Evolutionary conservation across 2,888 invertebrate genomes (phyloP).

Genomic region (Chromoteleia sp.): DNA sequence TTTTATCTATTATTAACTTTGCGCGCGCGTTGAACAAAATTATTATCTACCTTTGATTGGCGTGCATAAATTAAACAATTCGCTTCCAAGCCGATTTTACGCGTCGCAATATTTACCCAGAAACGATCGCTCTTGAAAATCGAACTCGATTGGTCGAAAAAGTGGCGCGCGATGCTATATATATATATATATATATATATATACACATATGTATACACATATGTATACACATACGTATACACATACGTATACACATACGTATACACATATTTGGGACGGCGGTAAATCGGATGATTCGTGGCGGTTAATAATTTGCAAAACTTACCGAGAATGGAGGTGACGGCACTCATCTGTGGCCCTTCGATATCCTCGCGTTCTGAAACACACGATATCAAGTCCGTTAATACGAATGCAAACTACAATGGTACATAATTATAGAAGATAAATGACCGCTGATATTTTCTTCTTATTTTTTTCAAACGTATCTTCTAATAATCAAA

Average conservation of each 20-base stretch:
- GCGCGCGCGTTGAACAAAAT: slow-evolving; percentile 37
- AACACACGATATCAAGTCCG: slow-evolving; percentile 70
- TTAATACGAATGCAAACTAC: slow-evolving; percentile 46
- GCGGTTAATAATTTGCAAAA: slow-evolving; percentile 59
- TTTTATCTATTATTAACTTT: slow-evolving; percentile 56
- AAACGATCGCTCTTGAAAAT: neutral
- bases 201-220: too few relatives aligned
- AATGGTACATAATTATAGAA: slow-evolving; percentile 59
- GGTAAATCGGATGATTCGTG: neutral
- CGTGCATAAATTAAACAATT: slow-evolving; percentile 21
- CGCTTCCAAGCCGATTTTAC: slow-evolving; percentile 2
- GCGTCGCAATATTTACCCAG: slow-evolving; percentile 7
- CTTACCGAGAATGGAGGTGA: slow-evolving; percentile 78
- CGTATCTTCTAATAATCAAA: slow-evolving; percentile 59
- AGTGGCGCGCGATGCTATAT: too few relatives aligned
- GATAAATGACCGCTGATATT: slow-evolving; percentile 52
- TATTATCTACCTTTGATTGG: slow-evolving; percentile 24
- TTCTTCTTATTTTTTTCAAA: slow-evolving; percentile 32
- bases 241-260: too few relatives aligned
- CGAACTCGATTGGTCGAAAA: too few relatives aligned
- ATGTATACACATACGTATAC: too few relatives aligned
- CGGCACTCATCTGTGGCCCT: slow-evolving; percentile 81
- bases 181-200: too few relatives aligned
- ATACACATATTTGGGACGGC: neutral
- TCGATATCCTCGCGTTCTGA: slow-evolving; percentile 77